Conservation (phyloP, 2,113 vertebrate species). For the Myiozetetes cayanensis region DNA sequence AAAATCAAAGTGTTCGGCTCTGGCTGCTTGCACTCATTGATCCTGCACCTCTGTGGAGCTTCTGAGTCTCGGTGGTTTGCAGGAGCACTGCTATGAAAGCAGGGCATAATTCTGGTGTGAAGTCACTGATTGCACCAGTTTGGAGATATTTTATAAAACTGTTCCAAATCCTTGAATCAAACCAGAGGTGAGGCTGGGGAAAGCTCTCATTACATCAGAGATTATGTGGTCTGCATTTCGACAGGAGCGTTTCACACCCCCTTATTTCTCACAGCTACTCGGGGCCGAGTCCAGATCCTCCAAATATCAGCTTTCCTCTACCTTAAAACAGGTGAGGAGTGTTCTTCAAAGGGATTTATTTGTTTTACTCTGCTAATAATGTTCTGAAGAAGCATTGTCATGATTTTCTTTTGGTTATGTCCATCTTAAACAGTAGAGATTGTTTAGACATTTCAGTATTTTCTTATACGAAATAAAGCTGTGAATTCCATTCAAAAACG, state of each 20-base stretch:
- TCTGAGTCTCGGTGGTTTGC: not conserved
- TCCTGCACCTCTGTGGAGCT: not conserved
- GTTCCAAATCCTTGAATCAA: not conserved
- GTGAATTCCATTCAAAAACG: not conserved
- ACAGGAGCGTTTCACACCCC: not conserved
- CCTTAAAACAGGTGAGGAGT: constrained; percentile 2
- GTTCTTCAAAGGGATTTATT: not conserved
- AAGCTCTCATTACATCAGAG: not conserved
- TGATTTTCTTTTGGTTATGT: not conserved
- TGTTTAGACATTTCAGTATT: not conserved
- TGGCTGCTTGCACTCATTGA: not conserved
- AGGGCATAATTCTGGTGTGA: not conserved
- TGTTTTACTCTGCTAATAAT: not conserved
- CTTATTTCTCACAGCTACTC: not conserved
- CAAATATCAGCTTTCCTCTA: constrained; percentile 32
- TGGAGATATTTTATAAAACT: not conserved
- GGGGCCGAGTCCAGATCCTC: not conserved
- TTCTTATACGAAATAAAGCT: not conserved
- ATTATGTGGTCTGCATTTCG: not conserved
- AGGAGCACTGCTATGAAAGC: not conserved
- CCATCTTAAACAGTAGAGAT: not conserved
- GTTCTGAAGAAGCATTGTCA: not conserved
- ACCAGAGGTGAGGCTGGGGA: not conserved
- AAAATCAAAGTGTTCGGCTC: not conserved
- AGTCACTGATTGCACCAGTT: not conserved